These are phyloP conservation scores for Falco punctatus DNA, from an alignment of 2,113 vertebrate genomes.

Conservation along the genomic window DNA sequence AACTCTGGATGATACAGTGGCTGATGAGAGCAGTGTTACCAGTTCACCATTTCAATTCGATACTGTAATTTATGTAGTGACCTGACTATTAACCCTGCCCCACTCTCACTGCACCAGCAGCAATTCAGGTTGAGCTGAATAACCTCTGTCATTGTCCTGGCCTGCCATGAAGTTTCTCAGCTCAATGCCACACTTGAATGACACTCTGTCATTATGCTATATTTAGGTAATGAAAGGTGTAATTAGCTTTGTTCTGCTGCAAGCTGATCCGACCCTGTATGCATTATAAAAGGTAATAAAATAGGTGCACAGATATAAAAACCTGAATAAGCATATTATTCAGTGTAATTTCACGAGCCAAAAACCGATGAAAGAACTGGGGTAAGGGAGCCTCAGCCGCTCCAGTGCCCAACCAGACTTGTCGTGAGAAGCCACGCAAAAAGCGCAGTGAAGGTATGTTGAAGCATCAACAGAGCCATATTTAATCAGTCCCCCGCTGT, in stretches of 20 bases:
- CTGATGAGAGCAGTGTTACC: neutral
- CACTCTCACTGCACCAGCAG: neutral
- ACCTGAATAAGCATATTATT: conserved; percentile 73
- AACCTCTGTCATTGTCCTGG: conserved; percentile 69
- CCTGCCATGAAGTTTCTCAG: conserved; percentile 77
- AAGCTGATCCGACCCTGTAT: conserved; percentile 70
- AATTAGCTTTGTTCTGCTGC: conserved; percentile 83
- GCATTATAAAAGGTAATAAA: conserved; percentile 80
- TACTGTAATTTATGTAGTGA: conserved; percentile 62
- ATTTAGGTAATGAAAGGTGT: conserved; percentile 80
- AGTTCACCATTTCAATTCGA: neutral
- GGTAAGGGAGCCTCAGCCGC: conserved; percentile 45
- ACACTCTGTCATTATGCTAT: conserved; percentile 82
- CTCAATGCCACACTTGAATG: conserved; percentile 77
- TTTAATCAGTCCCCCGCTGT: conserved; percentile 49
- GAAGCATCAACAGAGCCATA: conserved; percentile 50
- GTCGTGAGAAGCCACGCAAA: conserved; percentile 25
- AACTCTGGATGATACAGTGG: neutral
- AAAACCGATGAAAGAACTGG: conserved; percentile 59
- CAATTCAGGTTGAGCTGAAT: conserved; percentile 63
- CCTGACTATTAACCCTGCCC: conserved; percentile 42
- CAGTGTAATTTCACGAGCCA: conserved; percentile 60
- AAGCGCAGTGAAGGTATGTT: neutral
- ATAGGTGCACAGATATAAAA: conserved; percentile 77
- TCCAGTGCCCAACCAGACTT: conserved; percentile 48